Percentiles rank a stretch among this genome's conserved stretches.
Conservation (phyloP, 2,888 invertebrate genomes). For the Chrysina gloriosa region DNA sequence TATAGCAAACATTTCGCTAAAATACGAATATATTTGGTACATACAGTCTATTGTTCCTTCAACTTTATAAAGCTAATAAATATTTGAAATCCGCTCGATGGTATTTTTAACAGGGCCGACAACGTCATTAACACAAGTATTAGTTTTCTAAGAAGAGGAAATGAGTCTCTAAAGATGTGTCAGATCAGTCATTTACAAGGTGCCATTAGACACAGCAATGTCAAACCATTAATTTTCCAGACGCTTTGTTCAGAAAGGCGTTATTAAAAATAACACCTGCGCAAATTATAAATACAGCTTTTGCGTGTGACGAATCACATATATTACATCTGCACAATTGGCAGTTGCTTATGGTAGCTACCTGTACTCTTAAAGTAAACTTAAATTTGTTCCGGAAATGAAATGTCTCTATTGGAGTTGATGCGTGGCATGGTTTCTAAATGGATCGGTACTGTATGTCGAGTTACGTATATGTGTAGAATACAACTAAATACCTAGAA, state of each 20-base stretch:
- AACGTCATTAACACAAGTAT: slow-evolving; percentile 7
- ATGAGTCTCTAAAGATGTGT: slow-evolving; percentile 11
- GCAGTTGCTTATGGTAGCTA: slow-evolving; percentile 6
- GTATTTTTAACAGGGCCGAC: neutral
- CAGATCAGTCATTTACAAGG: neutral
- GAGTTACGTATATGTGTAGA: too few relatives aligned
- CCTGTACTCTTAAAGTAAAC: too few relatives aligned
- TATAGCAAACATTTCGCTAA: too few relatives aligned
- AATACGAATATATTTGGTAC: too few relatives aligned
- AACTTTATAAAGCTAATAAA: too few relatives aligned
- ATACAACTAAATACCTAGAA: too few relatives aligned
- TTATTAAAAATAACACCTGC: slow-evolving; percentile 18
- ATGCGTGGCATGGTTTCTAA: too few relatives aligned
- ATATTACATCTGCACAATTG: slow-evolving; percentile 16
- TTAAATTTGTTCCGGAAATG: too few relatives aligned
- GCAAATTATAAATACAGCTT: slow-evolving; percentile 14
- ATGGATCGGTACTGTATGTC: too few relatives aligned
- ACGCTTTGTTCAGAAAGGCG: neutral
- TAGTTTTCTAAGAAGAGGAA: slow-evolving; percentile 25
- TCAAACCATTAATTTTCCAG: slow-evolving; percentile 24
- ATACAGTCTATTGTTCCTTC: too few relatives aligned
- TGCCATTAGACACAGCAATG: slow-evolving; percentile 12
- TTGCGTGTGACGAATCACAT: slow-evolving; percentile 12
- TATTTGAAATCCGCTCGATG: neutral
- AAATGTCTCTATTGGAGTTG: too few relatives aligned